Evolutionary conservation across 2,888 invertebrate genomes (phyloP).

Genomic region (Amiota communis): DNA sequence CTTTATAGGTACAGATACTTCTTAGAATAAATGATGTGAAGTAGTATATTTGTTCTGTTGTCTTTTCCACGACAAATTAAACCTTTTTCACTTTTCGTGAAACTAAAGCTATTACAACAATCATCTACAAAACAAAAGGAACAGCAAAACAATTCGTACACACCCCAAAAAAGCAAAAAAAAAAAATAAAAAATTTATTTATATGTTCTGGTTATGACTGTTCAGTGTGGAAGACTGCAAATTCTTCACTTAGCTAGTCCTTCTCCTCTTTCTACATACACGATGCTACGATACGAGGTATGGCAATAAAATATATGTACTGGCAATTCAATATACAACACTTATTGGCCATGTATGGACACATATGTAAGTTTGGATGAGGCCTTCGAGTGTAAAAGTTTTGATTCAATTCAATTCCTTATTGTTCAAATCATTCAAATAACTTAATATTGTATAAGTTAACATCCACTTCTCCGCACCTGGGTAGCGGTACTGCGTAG

Average conservation of each 20-base stretch:
- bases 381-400: too few species aligned
- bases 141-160: conserved; percentile 49
- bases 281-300: neutral
- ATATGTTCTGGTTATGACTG: conserved; percentile 27
- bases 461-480: too few species aligned
- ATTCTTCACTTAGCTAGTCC: neutral
- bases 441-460: too few species aligned
- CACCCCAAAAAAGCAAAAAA: conserved; percentile 49
- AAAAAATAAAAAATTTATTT: neutral
- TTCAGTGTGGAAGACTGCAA: neutral
- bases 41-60: conserved; percentile 16
- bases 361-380: too few species aligned
- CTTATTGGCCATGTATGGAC: too few species aligned
- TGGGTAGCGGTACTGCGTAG: too few species aligned
- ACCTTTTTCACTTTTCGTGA: conserved; percentile 64
- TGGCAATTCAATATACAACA: too few species aligned
- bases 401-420: too few species aligned
- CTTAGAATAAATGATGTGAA: conserved; percentile 57
- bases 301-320: neutral
- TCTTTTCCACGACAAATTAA: conserved; percentile 61
- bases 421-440: too few species aligned
- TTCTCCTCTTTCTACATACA: neutral
- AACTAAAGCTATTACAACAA: conserved; percentile 5
- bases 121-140: conserved; percentile 29
- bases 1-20: conserved; percentile 39